Evolutionary conservation across 2,113 vertebrate species (phyloP), one percentile per base, ranked within the genome.

Genomic region (Menura novaehollandiae): DNA sequence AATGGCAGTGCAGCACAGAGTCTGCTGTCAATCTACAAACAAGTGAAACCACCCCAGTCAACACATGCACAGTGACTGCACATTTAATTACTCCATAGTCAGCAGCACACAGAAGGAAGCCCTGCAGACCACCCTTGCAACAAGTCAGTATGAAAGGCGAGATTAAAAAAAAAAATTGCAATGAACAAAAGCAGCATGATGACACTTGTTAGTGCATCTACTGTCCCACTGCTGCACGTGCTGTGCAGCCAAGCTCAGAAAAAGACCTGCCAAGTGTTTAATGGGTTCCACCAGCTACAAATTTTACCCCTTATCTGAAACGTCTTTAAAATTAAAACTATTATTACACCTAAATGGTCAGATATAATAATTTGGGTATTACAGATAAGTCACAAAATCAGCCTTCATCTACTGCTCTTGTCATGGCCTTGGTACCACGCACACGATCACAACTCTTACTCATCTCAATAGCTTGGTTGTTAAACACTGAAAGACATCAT

Each of bases 21-120:
- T 49, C 41, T 35, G 13, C 62, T 37, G 51, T 56, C 51, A 59
- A 10, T 49, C 46, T 44, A 46, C 0, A 2, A 75, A 30, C 27
- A 49, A 71, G 33, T 24, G 23, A 63, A 89, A 63, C 32, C 47
- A 37, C n/a, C 1, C 2, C 37, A 56, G 37, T 7, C 46, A 39
- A 56, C 47, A 63, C 10, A 41, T 0, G 5, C 0, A 0, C 49
- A 62, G 15, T 2, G 27, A 52, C 10, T 0, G 0, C 30, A 39
- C 7, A 3, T 49, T 30, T 51, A 43, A 22, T 76, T 39, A n/a
- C 11, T 55, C 56, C 11, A 6, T 44, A 44, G 79, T n/a, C 39
- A 60, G 27, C 44, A 53, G 15, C 22, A 37, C 26, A 8, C 1
- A 62, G 56, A 59, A 46, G 28, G 23, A 73, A 80, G 39, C 43